Conservation (phyloP, 2,888 invertebrate genomes). For the Ichneumoninae sp. region DNA sequence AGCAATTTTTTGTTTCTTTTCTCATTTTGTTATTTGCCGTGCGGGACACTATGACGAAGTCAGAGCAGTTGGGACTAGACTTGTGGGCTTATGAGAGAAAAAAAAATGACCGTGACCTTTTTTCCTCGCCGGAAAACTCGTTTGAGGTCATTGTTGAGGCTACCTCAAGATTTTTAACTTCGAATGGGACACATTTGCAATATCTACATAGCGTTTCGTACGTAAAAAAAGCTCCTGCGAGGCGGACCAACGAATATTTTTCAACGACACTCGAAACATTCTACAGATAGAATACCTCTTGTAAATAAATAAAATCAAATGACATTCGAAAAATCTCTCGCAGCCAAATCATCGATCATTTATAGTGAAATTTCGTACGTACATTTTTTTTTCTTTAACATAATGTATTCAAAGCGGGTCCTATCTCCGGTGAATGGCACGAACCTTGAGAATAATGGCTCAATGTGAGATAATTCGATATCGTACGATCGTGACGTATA, state of each 20-base stretch:
- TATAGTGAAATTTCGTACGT: not conserved
- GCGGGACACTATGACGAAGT: not conserved
- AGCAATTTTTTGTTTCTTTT: not conserved
- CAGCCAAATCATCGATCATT: not conserved
- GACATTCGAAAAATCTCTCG: not conserved
- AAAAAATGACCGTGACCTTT: not conserved
- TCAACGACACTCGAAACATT: slow-evolving; percentile 58
- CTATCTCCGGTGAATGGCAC: not conserved
- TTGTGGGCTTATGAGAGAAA: not conserved
- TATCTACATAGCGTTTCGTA: slow-evolving; percentile 17
- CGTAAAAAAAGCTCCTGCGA: slow-evolving; percentile 4
- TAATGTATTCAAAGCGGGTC: not conserved
- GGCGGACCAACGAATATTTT: slow-evolving; percentile 64
- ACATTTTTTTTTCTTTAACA: slow-evolving; percentile 14
- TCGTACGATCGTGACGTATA: slow-evolving; percentile 67
- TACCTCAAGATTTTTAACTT: not conserved
- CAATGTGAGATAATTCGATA: slow-evolving; percentile 43
- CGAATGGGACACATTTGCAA: slow-evolving; percentile 18
- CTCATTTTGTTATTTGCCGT: not conserved
- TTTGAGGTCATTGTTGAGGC: not conserved
- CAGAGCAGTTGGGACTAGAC: not conserved
- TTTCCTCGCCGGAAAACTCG: not conserved
- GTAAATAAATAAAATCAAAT: slow-evolving; percentile 26
- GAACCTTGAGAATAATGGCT: slow-evolving; percentile 34
- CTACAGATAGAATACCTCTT: slow-evolving; percentile 21